A percentile compares a stretch with the other conserved stretches of the same genome.
phyloP scores from a whole-genome alignment of 2,113 vertebrate species.

The Channa argus region DNA sequence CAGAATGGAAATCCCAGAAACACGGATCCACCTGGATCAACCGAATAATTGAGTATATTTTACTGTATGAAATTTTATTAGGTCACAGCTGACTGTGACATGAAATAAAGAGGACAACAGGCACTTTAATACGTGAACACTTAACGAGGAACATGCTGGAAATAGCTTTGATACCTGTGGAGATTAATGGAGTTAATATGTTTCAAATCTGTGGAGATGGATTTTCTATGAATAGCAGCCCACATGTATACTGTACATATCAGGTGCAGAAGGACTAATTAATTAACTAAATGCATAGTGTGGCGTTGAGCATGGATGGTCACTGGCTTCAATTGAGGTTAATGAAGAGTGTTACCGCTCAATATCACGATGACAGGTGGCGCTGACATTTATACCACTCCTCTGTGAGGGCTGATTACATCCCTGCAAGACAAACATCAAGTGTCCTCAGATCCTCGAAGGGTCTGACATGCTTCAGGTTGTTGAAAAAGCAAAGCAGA shows the following conservation, averaged over 20 bases:
- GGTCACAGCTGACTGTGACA: too few species aligned
- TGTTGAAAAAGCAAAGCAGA: conserved; percentile 41
- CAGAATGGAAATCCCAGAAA: too few species aligned
- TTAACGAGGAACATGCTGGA: conserved; percentile 16
- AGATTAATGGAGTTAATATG: conserved; percentile 48
- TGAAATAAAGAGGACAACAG: too few species aligned
- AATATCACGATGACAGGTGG: conserved; percentile 15
- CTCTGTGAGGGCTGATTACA: neutral
- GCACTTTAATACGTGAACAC: neutral
- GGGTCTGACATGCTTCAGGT: conserved; percentile 34
- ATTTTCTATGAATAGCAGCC: conserved; percentile 59
- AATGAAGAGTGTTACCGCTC: conserved; percentile 8
- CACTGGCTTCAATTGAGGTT: conserved; percentile 56
- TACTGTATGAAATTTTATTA: too few species aligned
- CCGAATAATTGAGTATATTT: too few species aligned
- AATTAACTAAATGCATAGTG: conserved; percentile 44
- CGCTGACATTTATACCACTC: too few species aligned
- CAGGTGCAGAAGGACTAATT: conserved; percentile 52
- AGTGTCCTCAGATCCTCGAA: conserved; percentile 22
- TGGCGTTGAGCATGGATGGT: conserved; percentile 14
- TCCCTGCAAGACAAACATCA: conserved; percentile 22
- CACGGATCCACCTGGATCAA: too few species aligned
- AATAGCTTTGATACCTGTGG: conserved; percentile 57
- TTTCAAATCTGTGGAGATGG: conserved; percentile 59
- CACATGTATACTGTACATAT: conserved; percentile 36